phyloP scores from a whole-genome alignment of 2,113 vertebrate species.

The Centropus bengalensis region DNA sequence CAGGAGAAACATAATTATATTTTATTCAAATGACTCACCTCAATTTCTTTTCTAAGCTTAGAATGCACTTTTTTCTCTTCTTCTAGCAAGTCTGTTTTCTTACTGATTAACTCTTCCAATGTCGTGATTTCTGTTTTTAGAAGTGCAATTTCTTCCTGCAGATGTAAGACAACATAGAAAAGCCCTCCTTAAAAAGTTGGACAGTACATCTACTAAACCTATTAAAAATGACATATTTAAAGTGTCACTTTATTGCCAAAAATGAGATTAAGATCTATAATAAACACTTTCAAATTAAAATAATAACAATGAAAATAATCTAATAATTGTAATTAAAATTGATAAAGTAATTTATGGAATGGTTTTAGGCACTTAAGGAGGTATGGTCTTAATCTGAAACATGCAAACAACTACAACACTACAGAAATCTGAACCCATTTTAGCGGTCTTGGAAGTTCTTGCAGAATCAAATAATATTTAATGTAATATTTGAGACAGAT shows the following conservation, averaged over 20 bases:
- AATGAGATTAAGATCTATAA: not conserved
- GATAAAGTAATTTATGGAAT: not conserved
- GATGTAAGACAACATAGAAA: slow-evolving; percentile 5
- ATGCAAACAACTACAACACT: not conserved
- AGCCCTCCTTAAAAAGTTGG: not conserved
- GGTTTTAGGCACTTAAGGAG: not conserved
- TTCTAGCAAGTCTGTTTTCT: slow-evolving; percentile 63
- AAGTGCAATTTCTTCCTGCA: slow-evolving; percentile 74
- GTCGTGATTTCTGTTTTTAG: slow-evolving; percentile 64
- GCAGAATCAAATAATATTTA: not conserved
- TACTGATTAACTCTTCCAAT: slow-evolving; percentile 58
- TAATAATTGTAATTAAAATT: not conserved
- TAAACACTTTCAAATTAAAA: not conserved
- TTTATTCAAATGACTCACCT: slow-evolving; percentile 64
- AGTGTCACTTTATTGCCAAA: not conserved
- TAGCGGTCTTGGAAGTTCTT: not conserved
- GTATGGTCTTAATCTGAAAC: not conserved
- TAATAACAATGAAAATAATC: not conserved
- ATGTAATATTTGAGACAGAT: not conserved
- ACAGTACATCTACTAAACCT: not conserved
- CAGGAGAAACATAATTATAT: not conserved
- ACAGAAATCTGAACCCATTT: not conserved
- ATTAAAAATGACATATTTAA: not conserved
- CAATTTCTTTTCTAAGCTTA: slow-evolving; percentile 80
- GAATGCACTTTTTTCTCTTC: slow-evolving; percentile 72